A percentile compares a stretch with the other conserved stretches of the same genome.
These are phyloP conservation scores for Charaxes varanes DNA, from an alignment of 1,140 invertebrate species.

Conservation along the genomic window DNA sequence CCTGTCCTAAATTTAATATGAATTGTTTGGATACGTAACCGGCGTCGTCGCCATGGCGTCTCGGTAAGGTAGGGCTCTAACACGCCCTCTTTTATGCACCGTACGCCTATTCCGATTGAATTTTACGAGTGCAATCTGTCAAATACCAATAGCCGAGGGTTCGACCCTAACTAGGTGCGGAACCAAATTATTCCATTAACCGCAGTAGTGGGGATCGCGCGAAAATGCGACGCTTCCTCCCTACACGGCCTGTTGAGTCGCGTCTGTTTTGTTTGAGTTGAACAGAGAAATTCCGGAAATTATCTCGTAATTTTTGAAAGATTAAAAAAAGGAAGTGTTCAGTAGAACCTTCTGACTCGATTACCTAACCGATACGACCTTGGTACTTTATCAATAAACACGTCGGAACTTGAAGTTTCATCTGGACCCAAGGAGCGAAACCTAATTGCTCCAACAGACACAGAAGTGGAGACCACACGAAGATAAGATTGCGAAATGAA, in stretches of 20 bases:
- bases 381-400: too few species aligned
- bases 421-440: constrained; percentile 31
- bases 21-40: too few species aligned
- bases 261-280: not conserved
- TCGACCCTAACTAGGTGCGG: constrained; percentile 35
- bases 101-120: constrained; percentile 19
- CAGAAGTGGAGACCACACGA: constrained; percentile 43
- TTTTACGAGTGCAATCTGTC: constrained; percentile 29
- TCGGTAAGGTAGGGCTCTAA: too few species aligned
- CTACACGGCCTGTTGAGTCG: constrained; percentile 22
- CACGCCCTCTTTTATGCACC: constrained; percentile 3
- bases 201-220: constrained; percentile 41
- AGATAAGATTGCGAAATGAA: constrained; percentile 30
- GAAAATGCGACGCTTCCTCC: constrained; percentile 34
- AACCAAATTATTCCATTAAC: constrained; percentile 39
- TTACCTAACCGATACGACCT: too few species aligned
- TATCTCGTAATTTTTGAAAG: too few species aligned
- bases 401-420: too few species aligned
- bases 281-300: constrained; percentile 1
- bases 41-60: too few species aligned
- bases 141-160: constrained; percentile 38
- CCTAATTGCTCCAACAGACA: constrained; percentile 36
- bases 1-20: too few species aligned
- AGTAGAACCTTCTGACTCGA: too few species aligned
- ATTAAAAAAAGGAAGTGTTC: too few species aligned